Evolutionary conservation across 64 coral and sea anemone genomes (phyloP), one percentile per base, ranked within the genome.

Genomic region (Stylophora pistillata): DNA sequence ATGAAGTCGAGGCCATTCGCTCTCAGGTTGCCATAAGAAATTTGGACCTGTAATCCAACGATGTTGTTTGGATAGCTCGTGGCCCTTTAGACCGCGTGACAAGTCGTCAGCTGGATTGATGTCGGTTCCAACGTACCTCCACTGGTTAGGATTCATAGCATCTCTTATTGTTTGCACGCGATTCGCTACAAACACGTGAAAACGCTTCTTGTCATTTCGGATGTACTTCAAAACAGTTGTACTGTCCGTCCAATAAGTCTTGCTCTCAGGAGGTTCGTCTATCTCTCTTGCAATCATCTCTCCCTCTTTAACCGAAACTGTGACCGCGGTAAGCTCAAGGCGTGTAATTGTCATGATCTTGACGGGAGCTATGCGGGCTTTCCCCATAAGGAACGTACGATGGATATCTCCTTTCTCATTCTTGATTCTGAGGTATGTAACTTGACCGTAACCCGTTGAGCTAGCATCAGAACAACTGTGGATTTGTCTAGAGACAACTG

Each of bases 391-490:
- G 68, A 93, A 88, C 17, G 75, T 56, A 29, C 89, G 72, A 28
- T 73, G 68, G 30, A 90, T 73, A 15, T 81, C 52, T 32, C 85
- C 91, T 58, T 25, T 59, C 29, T 82, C 53, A 72, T 88, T 88
- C 6, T 53, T 30, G 16, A 74, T 55, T 57, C 85, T 31, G 7
- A 93, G 80, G 56, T 85, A 89, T 15, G 88, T 74, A 14, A 94
- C 88, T 52, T 86, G 82, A 41, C 88, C 81, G 5, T 87, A 77
- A 41, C 87, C 69, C 10, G 52, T 32, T 58, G 75, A 85, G 59
- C 93, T 90, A 4, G 81, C 81, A 79, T 94, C 93, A 26, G 82
- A 90, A 55, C 87, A 94, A 58, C 68, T 86, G 70, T 90, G 93
- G 26, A 94, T 90, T 27, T 94, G 73, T n/a, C 75, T 53, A 34